Percentiles rank a stretch among this genome's conserved stretches.
phyloP scores from a whole-genome alignment of 1,140 invertebrate species.

The Procambarus virginalis region DNA sequence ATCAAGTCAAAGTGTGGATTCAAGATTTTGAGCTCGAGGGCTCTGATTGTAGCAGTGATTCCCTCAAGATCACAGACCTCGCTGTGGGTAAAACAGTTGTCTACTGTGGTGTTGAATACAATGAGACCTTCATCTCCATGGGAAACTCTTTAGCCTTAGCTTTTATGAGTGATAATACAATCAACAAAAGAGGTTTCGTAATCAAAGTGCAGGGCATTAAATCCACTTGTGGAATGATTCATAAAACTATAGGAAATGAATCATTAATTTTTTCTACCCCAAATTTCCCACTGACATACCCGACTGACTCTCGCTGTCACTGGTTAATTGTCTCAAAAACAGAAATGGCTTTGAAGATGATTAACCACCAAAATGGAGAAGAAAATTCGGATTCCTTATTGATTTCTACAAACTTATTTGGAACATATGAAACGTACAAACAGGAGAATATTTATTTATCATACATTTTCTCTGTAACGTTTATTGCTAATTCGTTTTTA shows the following conservation, averaged over 20 bases:
- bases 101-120: background rate
- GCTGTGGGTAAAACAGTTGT: background rate
- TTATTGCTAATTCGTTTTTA: background rate
- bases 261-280: slow-evolving; percentile 6
- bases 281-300: slow-evolving; percentile 12
- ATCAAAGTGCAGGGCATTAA: slow-evolving; percentile 2
- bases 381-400: background rate
- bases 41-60: slow-evolving; percentile 5
- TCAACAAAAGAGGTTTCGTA: slow-evolving; percentile 1
- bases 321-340: slow-evolving; percentile 24
- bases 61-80: slow-evolving; percentile 10
- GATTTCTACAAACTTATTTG: slow-evolving; percentile 14
- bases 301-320: background rate
- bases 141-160: slow-evolving; percentile 13
- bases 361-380: background rate
- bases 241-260: slow-evolving; percentile 12
- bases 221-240: slow-evolving; percentile 19
- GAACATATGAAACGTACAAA: slow-evolving; percentile 24
- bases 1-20: slow-evolving; percentile 15
- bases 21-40: slow-evolving; percentile 26
- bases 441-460: slow-evolving; percentile 12
- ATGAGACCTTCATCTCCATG: background rate
- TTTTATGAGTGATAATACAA: slow-evolving; percentile 13
- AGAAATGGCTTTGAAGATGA: slow-evolving; percentile 20
- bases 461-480: slow-evolving; percentile 3